phyloP scores from a whole-genome alignment of 2,888 invertebrate species.

The Metacarcinus magister region DNA sequence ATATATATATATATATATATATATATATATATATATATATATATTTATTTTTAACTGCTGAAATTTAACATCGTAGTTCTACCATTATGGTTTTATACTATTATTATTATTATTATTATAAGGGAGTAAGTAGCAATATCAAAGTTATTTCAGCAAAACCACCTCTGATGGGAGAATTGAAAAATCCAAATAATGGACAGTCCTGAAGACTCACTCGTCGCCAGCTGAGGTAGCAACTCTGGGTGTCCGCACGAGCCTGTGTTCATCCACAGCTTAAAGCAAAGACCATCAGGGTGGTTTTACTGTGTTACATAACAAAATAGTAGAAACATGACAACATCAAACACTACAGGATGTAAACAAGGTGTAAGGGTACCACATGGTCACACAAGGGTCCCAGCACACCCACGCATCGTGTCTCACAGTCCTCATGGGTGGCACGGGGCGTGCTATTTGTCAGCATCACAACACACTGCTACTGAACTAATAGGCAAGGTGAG shows the following conservation, averaged over 20 bases:
- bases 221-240: background rate
- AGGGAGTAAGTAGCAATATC: background rate
- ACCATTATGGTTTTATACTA: background rate
- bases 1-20: too few relatives aligned
- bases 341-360: background rate
- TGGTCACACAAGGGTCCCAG: background rate
- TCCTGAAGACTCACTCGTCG: background rate
- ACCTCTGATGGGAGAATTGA: background rate
- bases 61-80: background rate
- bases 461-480: constrained; percentile 4
- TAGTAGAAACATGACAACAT: background rate
- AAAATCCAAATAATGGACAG: background rate
- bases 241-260: background rate
- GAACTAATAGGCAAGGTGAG: background rate
- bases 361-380: background rate
- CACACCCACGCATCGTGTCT: background rate
- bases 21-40: too few relatives aligned
- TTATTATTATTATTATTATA: background rate
- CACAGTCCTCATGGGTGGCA: constrained; percentile 6
- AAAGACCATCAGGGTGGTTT: background rate
- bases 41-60: background rate
- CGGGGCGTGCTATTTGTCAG: background rate
- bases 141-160: background rate
- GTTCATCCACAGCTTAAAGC: background rate
- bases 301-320: background rate